Conservation (phyloP, 2,113 vertebrate species). For the Pimephales promelas region DNA sequence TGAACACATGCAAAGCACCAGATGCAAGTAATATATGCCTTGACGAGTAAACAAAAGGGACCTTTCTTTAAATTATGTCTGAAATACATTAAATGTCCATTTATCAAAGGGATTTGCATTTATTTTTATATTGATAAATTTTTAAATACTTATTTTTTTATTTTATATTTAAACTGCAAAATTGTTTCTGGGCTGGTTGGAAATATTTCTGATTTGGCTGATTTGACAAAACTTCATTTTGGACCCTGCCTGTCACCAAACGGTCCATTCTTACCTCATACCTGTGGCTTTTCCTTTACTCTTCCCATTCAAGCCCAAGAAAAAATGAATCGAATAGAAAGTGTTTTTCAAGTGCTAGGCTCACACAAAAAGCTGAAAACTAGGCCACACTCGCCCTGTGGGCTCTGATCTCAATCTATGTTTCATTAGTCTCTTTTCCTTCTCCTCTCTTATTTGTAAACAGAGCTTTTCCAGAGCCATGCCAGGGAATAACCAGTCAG, state of each 20-base stretch:
- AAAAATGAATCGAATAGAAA: conserved; percentile 12
- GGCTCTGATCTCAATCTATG: conserved; percentile 75
- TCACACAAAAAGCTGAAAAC: conserved; percentile 65
- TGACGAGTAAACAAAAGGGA: background rate
- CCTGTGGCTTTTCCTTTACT: background rate
- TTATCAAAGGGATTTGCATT: too few species aligned
- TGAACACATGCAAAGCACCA: background rate
- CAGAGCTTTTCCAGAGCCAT: conserved; percentile 51
- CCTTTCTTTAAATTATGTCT: background rate
- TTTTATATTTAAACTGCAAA: too few species aligned
- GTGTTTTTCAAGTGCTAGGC: conserved; percentile 56
- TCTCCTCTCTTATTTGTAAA: conserved; percentile 61
- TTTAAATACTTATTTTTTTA: background rate
- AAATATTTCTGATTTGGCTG: background rate
- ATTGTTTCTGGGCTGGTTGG: background rate
- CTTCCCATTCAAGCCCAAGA: conserved; percentile 33
- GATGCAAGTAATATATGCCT: background rate
- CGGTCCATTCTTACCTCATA: background rate
- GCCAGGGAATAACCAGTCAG: conserved; percentile 54
- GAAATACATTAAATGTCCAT: too few species aligned
- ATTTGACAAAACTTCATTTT: background rate
- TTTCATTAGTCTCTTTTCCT: conserved; percentile 70
- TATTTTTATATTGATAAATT: background rate
- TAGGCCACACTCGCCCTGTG: conserved; percentile 74
- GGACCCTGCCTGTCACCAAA: background rate